Evolutionary conservation across 1,140 invertebrate genomes (phyloP), one percentile per base, ranked within the genome.

Genomic region (Ceratosolen fusciceps): DNA sequence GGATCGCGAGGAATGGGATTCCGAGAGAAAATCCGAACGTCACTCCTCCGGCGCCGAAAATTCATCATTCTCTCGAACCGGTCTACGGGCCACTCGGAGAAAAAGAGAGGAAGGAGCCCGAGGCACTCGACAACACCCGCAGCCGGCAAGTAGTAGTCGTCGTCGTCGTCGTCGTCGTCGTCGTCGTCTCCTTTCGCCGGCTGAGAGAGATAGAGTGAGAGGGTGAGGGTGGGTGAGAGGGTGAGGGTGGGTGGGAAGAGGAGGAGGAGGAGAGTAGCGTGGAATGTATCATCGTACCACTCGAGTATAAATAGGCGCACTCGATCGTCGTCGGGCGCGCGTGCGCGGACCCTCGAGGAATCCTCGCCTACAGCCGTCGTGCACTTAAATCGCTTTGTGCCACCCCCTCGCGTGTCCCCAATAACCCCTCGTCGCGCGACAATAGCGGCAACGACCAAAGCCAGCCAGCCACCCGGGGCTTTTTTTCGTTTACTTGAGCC

Each of bases 251-350:
- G 34, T 39, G 26, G 8, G 34, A 19, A 29, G 19, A 29, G 31
- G 3, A 5, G 68, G 5, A 12, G 29, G 52, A 39, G 9, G 9
- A 43, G 43, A 29, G 4, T 2, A 4, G 1, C 14, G 68, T 31
- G 71, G 52, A 37, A 37, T 58, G 52, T 73, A 73, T 73, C 54
- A 73, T 56, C 71, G 71, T 16, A 26, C 47, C 43, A 39, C 72
- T 58, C 58, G 58, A 21, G 56, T 65, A 75, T 65, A 75, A 75
- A 75, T 62, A 75, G 73, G 31, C 58, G 24, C 29, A 49, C 73
- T 62, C 73, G 73, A 65, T 43, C 24, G 54, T 58, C 52, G 29
- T 43, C n/a, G 16, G 24, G 12, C 19, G 49, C 70, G n/a, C 43
- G 26, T 71, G 52, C 34, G 37, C 67, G 14, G 39, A 47, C 39